Base-by-base conservation (phyloP, 1,140 invertebrate genomes). In the Eueides isabella region DNA sequence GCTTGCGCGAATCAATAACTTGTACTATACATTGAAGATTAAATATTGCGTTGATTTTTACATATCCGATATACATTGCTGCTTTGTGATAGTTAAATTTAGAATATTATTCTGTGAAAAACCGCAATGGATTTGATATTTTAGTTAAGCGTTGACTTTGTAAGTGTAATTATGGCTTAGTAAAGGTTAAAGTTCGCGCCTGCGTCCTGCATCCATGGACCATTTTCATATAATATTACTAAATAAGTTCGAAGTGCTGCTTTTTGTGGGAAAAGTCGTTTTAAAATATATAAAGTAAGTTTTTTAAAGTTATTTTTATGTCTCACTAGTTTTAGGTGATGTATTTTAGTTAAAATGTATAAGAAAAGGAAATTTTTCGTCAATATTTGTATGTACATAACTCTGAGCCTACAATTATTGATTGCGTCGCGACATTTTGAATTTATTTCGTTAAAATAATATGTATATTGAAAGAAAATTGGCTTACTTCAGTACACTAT, bases 1-100 rank as follows among this genome's bases (percentile, higher is more conserved):
- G 90, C 90, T 79, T 91, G 90, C 90, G 90, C 83, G 82, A 87
- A 92, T 92, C 90, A 86, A 92, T 92, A 92, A 78, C 73, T 41
- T 67, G 28, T 74, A 76, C 71, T 28, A 63, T 85, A 88, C 80
- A 71, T 80, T 38, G 75, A 65, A 71, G 26, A 6, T 44, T 19
- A 61, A 44, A n/a, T 16, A 6, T 55, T 9, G 28, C n/a, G 41
- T 55, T 16, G n/a, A 5, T 23, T 67, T 31, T 35, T 12, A 23
- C 23, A 61, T 23, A 33, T 23, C 62, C 19, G 0, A 0, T 30
- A 72, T 84, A 68, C 82, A 87, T 82, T 78, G 80, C 77, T 72
- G 23, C 1, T 63, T 74, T 71, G 26, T 19, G 19, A 38, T 28
- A 3, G 2, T 2, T 1, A n/a, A 5, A n/a, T 29, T 35, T 2